Evolutionary conservation across 2,113 vertebrate species (phyloP).

Genomic region (Zapornia atra): DNA sequence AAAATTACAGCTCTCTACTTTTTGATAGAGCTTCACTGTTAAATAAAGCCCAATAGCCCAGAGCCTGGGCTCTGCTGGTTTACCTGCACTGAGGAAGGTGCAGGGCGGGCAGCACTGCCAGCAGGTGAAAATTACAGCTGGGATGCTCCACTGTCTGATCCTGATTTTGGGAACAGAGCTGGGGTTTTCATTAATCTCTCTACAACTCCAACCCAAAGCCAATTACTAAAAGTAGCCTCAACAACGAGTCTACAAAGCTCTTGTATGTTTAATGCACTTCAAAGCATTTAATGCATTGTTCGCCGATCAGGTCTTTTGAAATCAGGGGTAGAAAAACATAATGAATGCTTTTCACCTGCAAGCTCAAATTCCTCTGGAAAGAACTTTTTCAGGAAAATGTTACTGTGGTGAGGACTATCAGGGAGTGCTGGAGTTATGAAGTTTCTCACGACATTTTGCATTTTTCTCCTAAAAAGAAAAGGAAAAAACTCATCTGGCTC

Average conservation of each 20-base stretch:
- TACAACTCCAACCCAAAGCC: neutral
- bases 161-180: neutral
- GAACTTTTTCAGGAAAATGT: conserved; percentile 1
- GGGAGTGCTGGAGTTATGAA: conserved; percentile 37
- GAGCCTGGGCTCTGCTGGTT: neutral
- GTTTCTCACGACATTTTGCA: conserved; percentile 65
- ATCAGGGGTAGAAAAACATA: neutral
- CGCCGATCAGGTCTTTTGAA: neutral
- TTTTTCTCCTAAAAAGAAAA: conserved; percentile 50
- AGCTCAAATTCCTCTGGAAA: conserved; percentile 18
- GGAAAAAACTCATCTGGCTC: conserved; percentile 67
- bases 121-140: neutral
- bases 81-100: neutral
- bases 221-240: neutral
- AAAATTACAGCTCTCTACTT: neutral
- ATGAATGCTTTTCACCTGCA: neutral
- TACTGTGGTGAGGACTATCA: conserved; percentile 24
- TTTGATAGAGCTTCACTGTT: neutral
- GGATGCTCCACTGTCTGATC: neutral
- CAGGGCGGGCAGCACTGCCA: neutral
- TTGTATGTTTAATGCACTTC: neutral
- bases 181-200: neutral
- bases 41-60: neutral
- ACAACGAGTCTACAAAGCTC: neutral
- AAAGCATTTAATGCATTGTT: conserved; percentile 20